These are phyloP conservation scores for Neosilurus hyrtlii DNA, from an alignment of 2,797 vertebrate species.

Conservation along the genomic window DNA sequence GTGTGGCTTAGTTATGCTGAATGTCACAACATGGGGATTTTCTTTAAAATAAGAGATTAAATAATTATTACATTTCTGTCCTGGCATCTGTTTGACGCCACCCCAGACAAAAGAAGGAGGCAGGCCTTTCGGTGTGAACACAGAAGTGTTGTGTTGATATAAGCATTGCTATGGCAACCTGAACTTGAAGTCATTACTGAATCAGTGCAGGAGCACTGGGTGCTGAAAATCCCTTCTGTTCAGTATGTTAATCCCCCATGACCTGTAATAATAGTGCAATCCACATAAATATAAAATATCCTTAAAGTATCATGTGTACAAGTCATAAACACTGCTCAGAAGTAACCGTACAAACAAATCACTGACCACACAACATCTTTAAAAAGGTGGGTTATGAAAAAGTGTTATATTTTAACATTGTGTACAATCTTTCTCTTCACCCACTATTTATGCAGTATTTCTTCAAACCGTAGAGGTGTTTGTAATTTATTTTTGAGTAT, in stretches of 20 bases:
- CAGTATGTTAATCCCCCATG: background rate
- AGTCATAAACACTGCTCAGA: background rate
- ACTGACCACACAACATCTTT: background rate
- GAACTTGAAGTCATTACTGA: background rate
- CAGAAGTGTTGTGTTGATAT: background rate
- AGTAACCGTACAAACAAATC: background rate
- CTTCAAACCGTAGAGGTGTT: background rate
- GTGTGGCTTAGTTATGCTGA: background rate
- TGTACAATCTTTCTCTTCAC: background rate
- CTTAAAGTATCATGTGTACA: background rate
- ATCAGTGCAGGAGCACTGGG: background rate
- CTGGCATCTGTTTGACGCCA: background rate
- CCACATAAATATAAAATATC: too few relatives aligned
- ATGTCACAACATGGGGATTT: background rate
- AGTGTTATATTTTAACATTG: background rate
- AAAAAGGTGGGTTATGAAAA: background rate
- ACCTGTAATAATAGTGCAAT: background rate
- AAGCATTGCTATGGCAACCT: constrained; percentile 3
- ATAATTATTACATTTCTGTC: background rate
- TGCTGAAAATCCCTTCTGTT: background rate
- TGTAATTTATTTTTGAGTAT: background rate
- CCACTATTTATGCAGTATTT: background rate
- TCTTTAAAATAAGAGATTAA: background rate
- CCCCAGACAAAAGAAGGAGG: constrained; percentile 8
- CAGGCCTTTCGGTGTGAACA: background rate